Conservation (phyloP, 2,797 vertebrate genomes). For the Merluccius polli region DNA sequence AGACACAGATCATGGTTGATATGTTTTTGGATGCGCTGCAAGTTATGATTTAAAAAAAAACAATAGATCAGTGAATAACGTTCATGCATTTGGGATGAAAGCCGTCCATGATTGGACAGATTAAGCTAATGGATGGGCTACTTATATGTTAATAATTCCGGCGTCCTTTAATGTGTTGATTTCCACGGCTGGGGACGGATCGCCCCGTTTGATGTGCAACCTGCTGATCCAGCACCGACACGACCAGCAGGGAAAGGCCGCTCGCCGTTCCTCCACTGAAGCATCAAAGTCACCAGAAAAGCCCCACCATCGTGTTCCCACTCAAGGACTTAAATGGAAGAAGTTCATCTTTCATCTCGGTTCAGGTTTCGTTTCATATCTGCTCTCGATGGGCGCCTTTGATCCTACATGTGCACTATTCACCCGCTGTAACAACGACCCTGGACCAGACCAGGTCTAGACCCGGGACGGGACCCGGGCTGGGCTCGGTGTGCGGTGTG, state of each 20-base stretch:
- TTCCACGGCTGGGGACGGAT: conserved; percentile 39
- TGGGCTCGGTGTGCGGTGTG: neutral
- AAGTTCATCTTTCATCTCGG: conserved; percentile 61
- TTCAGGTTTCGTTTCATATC: conserved; percentile 53
- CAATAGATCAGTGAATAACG: neutral
- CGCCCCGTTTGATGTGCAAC: conserved; percentile 56
- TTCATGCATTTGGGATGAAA: neutral
- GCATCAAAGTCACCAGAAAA: conserved; percentile 66
- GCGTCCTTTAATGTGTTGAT: conserved; percentile 26
- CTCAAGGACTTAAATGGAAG: conserved; percentile 53
- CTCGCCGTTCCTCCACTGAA: neutral
- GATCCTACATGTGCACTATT: conserved; percentile 34
- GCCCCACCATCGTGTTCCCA: conserved; percentile 61
- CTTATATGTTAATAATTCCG: conserved; percentile 5
- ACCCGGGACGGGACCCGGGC: too few relatives aligned
- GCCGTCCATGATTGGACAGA: neutral
- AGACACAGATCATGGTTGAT: too few relatives aligned
- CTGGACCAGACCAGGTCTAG: too few relatives aligned
- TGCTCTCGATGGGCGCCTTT: conserved; percentile 43
- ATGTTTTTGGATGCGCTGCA: too few relatives aligned
- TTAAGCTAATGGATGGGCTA: neutral
- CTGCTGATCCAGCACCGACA: neutral
- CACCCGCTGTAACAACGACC: conserved; percentile 19
- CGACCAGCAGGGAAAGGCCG: neutral
- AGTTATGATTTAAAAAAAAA: neutral